Evolutionary conservation across 2,797 vertebrate genomes (phyloP).

Genomic region (Synanceia verrucosa): DNA sequence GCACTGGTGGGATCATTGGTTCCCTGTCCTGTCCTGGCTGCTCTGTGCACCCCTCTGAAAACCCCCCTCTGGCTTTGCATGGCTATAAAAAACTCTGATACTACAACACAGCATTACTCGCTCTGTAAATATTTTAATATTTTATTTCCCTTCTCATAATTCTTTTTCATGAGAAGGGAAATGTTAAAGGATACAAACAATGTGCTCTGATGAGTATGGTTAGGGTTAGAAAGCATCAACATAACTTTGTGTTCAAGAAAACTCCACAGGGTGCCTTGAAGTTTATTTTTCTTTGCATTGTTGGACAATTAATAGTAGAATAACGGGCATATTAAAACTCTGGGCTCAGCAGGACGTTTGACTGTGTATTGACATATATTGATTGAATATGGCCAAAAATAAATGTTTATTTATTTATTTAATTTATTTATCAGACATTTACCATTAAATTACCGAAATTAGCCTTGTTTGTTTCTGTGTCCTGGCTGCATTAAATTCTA

Average conservation of each 20-base stretch:
- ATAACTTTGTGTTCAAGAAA: background rate
- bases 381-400: background rate
- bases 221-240: too few species aligned
- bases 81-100: constrained; percentile 40
- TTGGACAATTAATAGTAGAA: background rate
- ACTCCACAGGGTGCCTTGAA: background rate
- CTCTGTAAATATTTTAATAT: background rate
- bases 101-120: constrained; percentile 2
- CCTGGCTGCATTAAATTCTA: background rate
- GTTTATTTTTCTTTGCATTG: background rate
- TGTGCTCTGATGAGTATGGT: too few species aligned
- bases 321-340: too few species aligned
- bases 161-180: background rate
- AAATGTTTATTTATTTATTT: background rate
- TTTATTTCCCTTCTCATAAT: too few species aligned
- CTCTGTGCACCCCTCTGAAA: constrained; percentile 12
- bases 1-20: constrained; percentile 10
- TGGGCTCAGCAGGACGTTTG: background rate
- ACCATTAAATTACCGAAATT: too few species aligned
- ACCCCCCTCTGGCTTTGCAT: constrained; percentile 63
- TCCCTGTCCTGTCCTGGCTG: constrained; percentile 37
- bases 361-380: background rate
- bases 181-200: background rate
- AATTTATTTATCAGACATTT: too few species aligned
- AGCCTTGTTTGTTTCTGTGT: background rate